These are phyloP conservation scores for Stercorarius parasiticus DNA, from an alignment of 2,113 vertebrate genomes.

Conservation along the genomic window DNA sequence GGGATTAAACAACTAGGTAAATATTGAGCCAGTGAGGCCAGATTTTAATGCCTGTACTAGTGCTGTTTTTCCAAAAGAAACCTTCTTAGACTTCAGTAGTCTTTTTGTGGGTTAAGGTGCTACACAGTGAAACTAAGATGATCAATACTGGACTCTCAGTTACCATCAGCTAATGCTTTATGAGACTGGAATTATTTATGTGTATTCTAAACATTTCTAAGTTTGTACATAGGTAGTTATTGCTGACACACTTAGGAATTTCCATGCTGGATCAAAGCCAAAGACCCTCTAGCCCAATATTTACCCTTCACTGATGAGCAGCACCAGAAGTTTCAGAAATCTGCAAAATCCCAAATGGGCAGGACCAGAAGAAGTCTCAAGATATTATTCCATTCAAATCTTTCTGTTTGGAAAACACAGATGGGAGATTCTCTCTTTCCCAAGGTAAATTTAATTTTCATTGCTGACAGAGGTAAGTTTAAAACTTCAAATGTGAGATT, in stretches of 20 bases:
- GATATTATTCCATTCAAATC: neutral
- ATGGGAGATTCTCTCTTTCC: neutral
- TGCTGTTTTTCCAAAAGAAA: neutral
- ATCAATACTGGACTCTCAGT: slow-evolving; percentile 22
- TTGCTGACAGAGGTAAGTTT: neutral
- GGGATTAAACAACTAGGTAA: slow-evolving; percentile 47
- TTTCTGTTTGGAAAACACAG: neutral
- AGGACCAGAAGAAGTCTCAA: neutral
- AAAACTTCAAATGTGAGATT: neutral
- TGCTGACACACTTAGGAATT: neutral
- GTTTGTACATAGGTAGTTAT: neutral
- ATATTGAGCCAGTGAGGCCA: slow-evolving; percentile 3
- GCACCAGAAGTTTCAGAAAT: neutral
- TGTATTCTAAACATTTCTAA: neutral
- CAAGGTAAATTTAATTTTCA: neutral
- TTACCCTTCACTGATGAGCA: neutral
- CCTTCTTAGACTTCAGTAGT: neutral
- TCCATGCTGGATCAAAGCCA: neutral
- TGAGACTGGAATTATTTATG: slow-evolving; percentile 12
- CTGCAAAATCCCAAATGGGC: neutral
- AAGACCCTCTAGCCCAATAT: neutral
- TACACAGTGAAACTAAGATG: neutral
- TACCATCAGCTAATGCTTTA: neutral
- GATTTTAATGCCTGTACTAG: neutral
- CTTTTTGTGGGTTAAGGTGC: neutral